Conservation (phyloP, 2,113 vertebrate genomes). For the Xiphias gladius region DNA sequence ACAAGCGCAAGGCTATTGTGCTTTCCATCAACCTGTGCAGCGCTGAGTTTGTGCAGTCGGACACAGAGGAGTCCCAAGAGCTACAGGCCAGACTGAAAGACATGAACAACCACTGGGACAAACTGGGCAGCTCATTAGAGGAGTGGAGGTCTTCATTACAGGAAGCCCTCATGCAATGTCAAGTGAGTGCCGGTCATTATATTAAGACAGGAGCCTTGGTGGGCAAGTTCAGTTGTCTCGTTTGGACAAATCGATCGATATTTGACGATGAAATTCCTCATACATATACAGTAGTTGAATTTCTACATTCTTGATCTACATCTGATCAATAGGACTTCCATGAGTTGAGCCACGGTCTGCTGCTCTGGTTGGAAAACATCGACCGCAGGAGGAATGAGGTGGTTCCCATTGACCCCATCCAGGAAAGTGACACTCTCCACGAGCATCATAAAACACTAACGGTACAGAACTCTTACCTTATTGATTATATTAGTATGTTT, state of each 20-base stretch:
- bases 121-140: constrained; percentile 87
- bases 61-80: constrained; percentile 85
- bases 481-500: neutral
- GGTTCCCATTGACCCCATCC: constrained; percentile 88
- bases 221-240: neutral
- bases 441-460: constrained; percentile 91
- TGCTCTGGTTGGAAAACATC: constrained; percentile 98
- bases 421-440: constrained; percentile 89
- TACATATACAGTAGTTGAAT: neutral
- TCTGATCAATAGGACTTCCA: constrained; percentile 91
- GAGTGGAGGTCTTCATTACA: constrained; percentile 92
- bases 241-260: neutral
- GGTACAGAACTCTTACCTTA: constrained; percentile 82
- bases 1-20: constrained; percentile 94
- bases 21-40: constrained; percentile 98
- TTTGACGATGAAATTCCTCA: neutral
- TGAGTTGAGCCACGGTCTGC: constrained; percentile 95
- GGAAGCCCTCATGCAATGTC: constrained; percentile 96
- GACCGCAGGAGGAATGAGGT: constrained; percentile 96
- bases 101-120: constrained; percentile 95
- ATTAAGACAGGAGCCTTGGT: neutral
- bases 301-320: neutral
- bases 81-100: constrained; percentile 90
- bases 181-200: constrained; percentile 80
- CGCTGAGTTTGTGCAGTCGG: constrained; percentile 90